Base-by-base conservation (phyloP, 2,888 invertebrate genomes). In the Dryococelus australis region DNA sequence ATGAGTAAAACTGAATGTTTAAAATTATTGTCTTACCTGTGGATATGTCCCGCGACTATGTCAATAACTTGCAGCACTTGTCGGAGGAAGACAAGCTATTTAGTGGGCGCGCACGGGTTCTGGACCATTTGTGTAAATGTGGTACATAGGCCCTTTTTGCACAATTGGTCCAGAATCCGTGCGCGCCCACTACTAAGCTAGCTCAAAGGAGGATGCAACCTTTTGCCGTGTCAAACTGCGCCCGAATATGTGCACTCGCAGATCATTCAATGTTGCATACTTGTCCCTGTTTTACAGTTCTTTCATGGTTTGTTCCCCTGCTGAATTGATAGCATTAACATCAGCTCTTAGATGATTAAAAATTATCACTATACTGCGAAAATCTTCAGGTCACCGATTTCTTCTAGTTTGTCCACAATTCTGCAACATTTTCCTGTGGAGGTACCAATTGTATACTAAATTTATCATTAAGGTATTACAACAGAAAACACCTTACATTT, bases 261-360 rank as follows among this genome's bases (percentile, higher is more conserved):
- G 79, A 79, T 79, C n/a, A 79, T 79, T 79, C 79, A 79, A 79
- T 79, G 79, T 79, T 10, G 79, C 27, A 79, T 79, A 24, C 27
- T 79, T 79, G 9, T 79, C 79, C n/a, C 0, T 10, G n/a, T 79
- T 79, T 4, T 5, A 79, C 27, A 13, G n/a, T 24, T 4, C 16
- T 79, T 79, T 79, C 79, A 79, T 79, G n/a, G 8, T 27, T 79
- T 79, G 24, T 24, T 79, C 79, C 3, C 79, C 5, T 24, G 79
- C 79, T 24, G 79, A 79, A n/a, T 4, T 79, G 79, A 24, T 79
- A 79, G 6, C 79, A 79, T 79, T n/a, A 6, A 79, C 79, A 27
- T 8, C 79, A 79, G 79, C 3, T 79, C 10, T 10, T 79, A 6
- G 79, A 4, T 79, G n/a, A 10, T 79, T 35, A 4, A 35, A 35